These are phyloP conservation scores for Pseudochirops cupreus DNA, from an alignment of 2,797 vertebrate genomes.

Conservation along the genomic window DNA sequence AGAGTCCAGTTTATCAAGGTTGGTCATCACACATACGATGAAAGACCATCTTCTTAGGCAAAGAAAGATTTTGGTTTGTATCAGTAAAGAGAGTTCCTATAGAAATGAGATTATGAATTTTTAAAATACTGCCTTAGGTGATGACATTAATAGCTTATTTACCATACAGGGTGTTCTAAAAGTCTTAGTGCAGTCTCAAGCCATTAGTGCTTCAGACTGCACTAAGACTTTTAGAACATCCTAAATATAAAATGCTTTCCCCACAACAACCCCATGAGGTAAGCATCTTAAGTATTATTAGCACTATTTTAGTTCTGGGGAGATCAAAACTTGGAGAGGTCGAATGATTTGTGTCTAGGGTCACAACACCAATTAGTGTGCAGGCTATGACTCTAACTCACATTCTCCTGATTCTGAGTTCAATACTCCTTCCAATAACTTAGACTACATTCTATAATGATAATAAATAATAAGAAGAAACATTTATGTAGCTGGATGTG, in stretches of 20 bases:
- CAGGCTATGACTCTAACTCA: background rate
- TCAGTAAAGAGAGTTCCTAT: background rate
- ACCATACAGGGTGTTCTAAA: background rate
- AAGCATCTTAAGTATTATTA: background rate
- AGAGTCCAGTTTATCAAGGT: too few relatives aligned
- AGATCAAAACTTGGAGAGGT: background rate
- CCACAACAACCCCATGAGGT: background rate
- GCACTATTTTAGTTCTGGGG: background rate
- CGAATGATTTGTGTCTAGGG: background rate
- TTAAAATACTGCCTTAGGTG: background rate
- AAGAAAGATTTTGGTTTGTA: background rate
- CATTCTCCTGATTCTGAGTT: background rate
- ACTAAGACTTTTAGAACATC: background rate
- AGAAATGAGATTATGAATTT: background rate
- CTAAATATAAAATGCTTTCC: background rate
- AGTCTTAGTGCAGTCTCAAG: background rate
- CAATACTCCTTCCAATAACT: background rate
- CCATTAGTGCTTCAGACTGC: background rate
- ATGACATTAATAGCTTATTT: background rate
- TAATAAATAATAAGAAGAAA: background rate
- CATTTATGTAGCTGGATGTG: background rate
- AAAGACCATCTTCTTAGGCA: background rate
- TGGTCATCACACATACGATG: too few relatives aligned
- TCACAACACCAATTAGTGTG: background rate
- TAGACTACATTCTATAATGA: background rate